Percentiles rank a stretch among this genome's conserved stretches.
Conservation (phyloP, 2,888 invertebrate species). For the Rugalucina vietnamica region DNA sequence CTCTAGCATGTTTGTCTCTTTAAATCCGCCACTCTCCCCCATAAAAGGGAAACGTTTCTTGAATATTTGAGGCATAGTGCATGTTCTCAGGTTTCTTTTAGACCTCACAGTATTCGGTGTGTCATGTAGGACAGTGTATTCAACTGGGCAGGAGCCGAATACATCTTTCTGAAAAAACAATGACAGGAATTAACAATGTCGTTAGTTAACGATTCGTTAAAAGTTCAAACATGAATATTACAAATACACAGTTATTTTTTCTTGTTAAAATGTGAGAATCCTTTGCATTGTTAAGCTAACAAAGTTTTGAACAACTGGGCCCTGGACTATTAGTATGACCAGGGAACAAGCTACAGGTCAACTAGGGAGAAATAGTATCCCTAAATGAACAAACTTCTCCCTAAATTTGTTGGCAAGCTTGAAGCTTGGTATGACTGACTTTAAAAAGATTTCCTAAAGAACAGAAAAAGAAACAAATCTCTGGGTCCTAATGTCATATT, state of each 20-base stretch:
- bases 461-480: no score
- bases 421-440: no score
- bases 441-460: no score
- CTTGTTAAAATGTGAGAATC: not conserved
- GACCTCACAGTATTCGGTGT: constrained; percentile 44
- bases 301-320: not conserved
- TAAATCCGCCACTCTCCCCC: constrained; percentile 51
- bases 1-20: constrained; percentile 56
- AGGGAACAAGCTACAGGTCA: no score
- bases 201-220: not conserved
- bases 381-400: no score
- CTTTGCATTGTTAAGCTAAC: not conserved
- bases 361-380: no score
- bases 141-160: constrained; percentile 67
- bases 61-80: constrained; percentile 65
- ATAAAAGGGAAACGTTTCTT: constrained; percentile 31
- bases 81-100: constrained; percentile 60
- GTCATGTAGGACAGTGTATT: constrained; percentile 41
- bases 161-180: constrained; percentile 60
- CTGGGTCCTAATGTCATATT: no score
- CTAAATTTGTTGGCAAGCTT: no score
- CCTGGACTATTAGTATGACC: no score
- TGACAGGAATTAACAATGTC: not conserved
- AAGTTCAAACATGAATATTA: not conserved
- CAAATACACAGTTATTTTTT: not conserved